Conservation (phyloP, 2,113 vertebrate species). For the Chaetodon trifascialis region DNA sequence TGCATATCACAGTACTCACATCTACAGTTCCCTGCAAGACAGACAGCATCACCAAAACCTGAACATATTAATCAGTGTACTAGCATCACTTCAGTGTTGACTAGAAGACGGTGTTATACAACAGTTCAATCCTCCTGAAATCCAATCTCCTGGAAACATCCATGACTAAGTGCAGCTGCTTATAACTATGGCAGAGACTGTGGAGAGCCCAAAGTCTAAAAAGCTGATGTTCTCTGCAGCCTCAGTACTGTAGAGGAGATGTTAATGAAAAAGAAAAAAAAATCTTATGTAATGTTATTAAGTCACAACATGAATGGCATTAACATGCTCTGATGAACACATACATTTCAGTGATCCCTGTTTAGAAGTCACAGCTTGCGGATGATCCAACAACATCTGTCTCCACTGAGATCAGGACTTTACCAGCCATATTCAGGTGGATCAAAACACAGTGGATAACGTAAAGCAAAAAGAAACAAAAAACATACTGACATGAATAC, state of each 20-base stretch:
- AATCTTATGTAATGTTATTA: constrained; percentile 51
- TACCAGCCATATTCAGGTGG: background rate
- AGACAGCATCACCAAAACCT: background rate
- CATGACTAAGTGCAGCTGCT: background rate
- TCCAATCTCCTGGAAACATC: background rate
- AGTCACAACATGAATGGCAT: constrained; percentile 17
- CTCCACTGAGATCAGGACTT: background rate
- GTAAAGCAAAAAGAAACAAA: background rate
- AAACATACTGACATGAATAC: background rate
- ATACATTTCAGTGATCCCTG: constrained; percentile 12
- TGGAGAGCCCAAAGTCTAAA: background rate
- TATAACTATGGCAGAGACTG: background rate
- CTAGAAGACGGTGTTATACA: background rate
- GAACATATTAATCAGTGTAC: too few species aligned
- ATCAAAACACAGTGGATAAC: background rate
- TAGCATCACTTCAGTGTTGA: background rate
- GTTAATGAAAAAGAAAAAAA: constrained; percentile 5
- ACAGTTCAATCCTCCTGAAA: background rate
- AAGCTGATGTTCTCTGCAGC: background rate
- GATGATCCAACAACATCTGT: background rate
- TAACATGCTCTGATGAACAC: background rate
- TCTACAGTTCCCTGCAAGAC: background rate
- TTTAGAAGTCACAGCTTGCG: background rate
- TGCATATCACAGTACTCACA: background rate
- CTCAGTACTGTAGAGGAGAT: constrained; percentile 12